Evolutionary conservation across 2,888 invertebrate genomes (phyloP).

Genomic region (Clitarchus hookeri): DNA sequence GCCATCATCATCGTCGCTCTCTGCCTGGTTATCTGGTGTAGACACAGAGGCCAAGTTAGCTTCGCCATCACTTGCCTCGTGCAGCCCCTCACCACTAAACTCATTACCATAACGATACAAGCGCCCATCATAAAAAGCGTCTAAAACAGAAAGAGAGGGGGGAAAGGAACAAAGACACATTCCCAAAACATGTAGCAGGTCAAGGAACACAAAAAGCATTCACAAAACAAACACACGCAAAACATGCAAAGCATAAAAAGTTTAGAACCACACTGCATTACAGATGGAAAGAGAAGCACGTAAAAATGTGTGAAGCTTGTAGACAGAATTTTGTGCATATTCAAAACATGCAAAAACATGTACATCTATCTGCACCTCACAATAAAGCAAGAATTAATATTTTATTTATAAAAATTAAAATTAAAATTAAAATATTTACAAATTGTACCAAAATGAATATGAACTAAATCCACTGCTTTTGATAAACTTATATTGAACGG

Average conservation of each 20-base stretch:
- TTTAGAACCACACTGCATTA: not conserved
- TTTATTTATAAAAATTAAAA: too few species aligned
- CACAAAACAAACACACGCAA: constrained; percentile 31
- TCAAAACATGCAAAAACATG: not conserved
- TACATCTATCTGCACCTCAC: too few species aligned
- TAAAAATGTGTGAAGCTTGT: not conserved
- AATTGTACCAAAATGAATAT: too few species aligned
- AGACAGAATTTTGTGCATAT: not conserved
- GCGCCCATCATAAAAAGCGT: constrained; percentile 44
- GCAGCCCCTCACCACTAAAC: constrained; percentile 43
- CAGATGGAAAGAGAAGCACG: not conserved
- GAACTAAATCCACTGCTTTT: too few species aligned
- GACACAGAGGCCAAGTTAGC: constrained; percentile 43
- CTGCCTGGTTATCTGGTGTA: constrained; percentile 44
- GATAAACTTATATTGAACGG: too few species aligned
- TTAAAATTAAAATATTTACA: too few species aligned
- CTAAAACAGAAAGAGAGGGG: constrained; percentile 41
- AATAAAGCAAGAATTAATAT: too few species aligned
- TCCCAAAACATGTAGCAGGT: constrained; percentile 25
- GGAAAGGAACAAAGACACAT: constrained; percentile 39
- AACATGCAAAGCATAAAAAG: constrained; percentile 32
- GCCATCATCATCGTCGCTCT: constrained; percentile 61
- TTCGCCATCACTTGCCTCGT: constrained; percentile 39
- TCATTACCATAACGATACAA: constrained; percentile 44
- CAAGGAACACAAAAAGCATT: constrained; percentile 20